Percentiles rank a stretch among this genome's conserved stretches.
phyloP scores from a whole-genome alignment of 2,888 invertebrate species.

The Leucophenga maculata region DNA sequence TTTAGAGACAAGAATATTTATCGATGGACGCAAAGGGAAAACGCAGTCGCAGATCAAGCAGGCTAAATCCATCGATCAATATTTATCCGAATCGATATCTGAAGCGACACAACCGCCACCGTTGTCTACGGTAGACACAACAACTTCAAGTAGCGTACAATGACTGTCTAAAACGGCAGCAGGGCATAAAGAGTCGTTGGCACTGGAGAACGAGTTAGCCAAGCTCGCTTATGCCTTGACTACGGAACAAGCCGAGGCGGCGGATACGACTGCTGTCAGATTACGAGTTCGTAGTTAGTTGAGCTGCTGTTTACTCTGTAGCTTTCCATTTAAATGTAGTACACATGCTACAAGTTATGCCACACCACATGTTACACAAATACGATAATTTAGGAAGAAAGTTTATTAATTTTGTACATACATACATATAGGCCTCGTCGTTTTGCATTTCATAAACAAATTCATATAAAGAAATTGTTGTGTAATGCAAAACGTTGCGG shows the following conservation, averaged over 20 bases:
- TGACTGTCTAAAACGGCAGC: conserved; percentile 39
- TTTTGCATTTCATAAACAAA: too few relatives aligned
- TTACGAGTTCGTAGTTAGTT: too few relatives aligned
- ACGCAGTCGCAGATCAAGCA: conserved; percentile 34
- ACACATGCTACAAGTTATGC: background rate
- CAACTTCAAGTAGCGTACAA: conserved; percentile 20
- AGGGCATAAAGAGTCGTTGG: background rate
- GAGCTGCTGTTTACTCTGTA: background rate
- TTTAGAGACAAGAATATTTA: conserved; percentile 68
- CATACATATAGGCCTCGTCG: background rate
- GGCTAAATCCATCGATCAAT: conserved; percentile 30
- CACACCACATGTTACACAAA: background rate
- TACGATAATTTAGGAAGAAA: conserved; percentile 15
- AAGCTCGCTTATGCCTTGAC: conserved; percentile 53
- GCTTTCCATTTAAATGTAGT: conserved; percentile 7
- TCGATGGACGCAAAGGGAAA: conserved; percentile 46
- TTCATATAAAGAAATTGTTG: too few relatives aligned
- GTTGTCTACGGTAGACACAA: conserved; percentile 6
- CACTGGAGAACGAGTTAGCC: conserved; percentile 46
- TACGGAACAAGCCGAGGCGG: conserved; percentile 22
- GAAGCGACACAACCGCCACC: conserved; percentile 29
- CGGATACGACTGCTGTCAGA: too few relatives aligned
- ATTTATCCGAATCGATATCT: conserved; percentile 39
- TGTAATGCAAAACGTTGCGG: too few relatives aligned
- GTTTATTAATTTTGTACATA: conserved; percentile 14